Conservation (phyloP, 2,113 vertebrate genomes). For the Alectura lathami region DNA sequence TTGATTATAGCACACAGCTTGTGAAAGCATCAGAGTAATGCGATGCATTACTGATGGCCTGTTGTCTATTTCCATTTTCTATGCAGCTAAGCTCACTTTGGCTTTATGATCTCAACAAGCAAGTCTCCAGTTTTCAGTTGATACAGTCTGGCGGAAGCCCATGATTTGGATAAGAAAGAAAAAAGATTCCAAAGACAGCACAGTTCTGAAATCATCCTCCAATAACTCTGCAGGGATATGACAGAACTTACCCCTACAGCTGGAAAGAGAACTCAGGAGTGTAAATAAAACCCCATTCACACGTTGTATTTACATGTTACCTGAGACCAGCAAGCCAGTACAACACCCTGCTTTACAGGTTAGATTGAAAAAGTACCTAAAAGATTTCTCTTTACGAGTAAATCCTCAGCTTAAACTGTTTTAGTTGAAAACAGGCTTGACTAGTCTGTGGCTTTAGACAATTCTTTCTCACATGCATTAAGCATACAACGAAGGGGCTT, state of each 20-base stretch:
- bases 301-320: background rate
- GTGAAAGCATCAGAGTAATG: slow-evolving; percentile 13
- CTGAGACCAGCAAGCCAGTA: slow-evolving; percentile 44
- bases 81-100: slow-evolving; percentile 5
- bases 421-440: slow-evolving; percentile 20
- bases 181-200: background rate
- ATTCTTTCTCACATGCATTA: slow-evolving; percentile 44
- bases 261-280: background rate
- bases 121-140: slow-evolving; percentile 2
- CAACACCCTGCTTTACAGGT: slow-evolving; percentile 27
- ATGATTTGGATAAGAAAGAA: background rate
- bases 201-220: background rate
- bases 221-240: background rate
- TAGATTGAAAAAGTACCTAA: slow-evolving; percentile 29
- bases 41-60: background rate
- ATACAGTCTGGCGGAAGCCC: background rate
- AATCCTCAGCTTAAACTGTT: slow-evolving; percentile 22
- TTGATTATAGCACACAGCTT: slow-evolving; percentile 27
- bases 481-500: background rate
- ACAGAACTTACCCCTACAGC: background rate
- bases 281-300: slow-evolving; percentile 37
- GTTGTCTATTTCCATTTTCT: slow-evolving; percentile 16
- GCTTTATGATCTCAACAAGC: background rate
- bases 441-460: slow-evolving; percentile 12
- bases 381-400: slow-evolving; percentile 16